Percentiles rank a stretch among this genome's conserved stretches.
These are phyloP conservation scores for Pseudolycoriella hygida DNA, from an alignment of 2,888 invertebrate genomes.

Conservation along the genomic window DNA sequence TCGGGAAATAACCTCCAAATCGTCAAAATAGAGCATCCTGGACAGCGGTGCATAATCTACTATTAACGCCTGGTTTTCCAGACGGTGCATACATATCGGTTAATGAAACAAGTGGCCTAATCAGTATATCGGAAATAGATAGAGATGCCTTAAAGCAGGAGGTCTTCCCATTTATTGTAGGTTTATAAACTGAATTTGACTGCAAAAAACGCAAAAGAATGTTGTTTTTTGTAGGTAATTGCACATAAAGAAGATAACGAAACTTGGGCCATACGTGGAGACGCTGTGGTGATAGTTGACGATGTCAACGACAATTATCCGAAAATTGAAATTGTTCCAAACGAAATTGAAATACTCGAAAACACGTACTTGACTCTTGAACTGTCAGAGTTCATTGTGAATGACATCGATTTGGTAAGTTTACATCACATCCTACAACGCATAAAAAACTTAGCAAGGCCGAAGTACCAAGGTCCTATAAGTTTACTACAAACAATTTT, in stretches of 20 bases:
- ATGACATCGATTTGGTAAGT: slow-evolving; percentile 36
- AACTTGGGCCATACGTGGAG: slow-evolving; percentile 21
- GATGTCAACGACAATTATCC: slow-evolving; percentile 51
- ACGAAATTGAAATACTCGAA: slow-evolving; percentile 31
- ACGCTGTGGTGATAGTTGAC: slow-evolving; percentile 32
- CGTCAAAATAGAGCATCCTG: too few relatives aligned
- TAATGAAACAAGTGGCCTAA: background rate
- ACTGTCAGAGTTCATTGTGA: slow-evolving; percentile 31
- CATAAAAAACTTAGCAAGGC: too few relatives aligned
- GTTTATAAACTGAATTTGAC: background rate
- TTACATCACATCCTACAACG: too few relatives aligned
- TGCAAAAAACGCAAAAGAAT: background rate
- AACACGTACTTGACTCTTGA: slow-evolving; percentile 34
- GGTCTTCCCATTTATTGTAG: slow-evolving; percentile 6
- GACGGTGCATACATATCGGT: background rate
- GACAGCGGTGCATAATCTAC: too few relatives aligned
- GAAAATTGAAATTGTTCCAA: slow-evolving; percentile 25
- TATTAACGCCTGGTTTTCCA: background rate
- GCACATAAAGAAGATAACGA: slow-evolving; percentile 29
- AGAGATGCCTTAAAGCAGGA: slow-evolving; percentile 28
- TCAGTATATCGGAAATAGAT: slow-evolving; percentile 20
- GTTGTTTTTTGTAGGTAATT: slow-evolving; percentile 20
- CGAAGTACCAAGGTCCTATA: too few relatives aligned
- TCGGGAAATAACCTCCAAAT: too few relatives aligned
- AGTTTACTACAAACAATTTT: too few relatives aligned